Conservation (phyloP, 2,797 vertebrate genomes). For the Lutjanus argentimaculatus region DNA sequence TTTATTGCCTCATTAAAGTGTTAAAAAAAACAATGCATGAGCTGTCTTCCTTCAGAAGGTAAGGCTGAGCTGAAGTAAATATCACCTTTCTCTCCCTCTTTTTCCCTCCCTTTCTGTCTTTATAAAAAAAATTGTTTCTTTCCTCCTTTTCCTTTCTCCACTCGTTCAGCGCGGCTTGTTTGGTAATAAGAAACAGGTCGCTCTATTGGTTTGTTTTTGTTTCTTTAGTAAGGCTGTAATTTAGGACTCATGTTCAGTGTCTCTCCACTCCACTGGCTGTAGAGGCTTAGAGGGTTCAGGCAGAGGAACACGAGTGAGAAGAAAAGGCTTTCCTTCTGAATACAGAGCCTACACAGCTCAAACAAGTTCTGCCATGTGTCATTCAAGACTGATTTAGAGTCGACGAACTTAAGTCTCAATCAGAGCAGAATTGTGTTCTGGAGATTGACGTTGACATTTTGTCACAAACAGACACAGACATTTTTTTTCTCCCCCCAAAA, state of each 20-base stretch:
- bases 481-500: slow-evolving; percentile 32
- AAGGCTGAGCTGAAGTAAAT: slow-evolving; percentile 71
- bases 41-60: slow-evolving; percentile 81
- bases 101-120: slow-evolving; percentile 60
- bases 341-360: slow-evolving; percentile 58
- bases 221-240: slow-evolving; percentile 84
- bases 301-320: slow-evolving; percentile 73
- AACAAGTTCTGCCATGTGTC: slow-evolving; percentile 71
- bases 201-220: slow-evolving; percentile 85
- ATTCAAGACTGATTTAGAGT: slow-evolving; percentile 70
- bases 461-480: slow-evolving; percentile 65
- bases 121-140: slow-evolving; percentile 69
- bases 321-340: slow-evolving; percentile 73
- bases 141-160: slow-evolving; percentile 64
- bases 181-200: slow-evolving; percentile 85
- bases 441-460: slow-evolving; percentile 76
- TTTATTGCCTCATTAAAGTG: slow-evolving; percentile 88
- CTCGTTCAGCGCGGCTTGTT: slow-evolving; percentile 73
- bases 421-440: slow-evolving; percentile 64
- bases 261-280: slow-evolving; percentile 74
- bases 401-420: slow-evolving; percentile 69
- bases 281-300: slow-evolving; percentile 75
- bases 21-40: slow-evolving; percentile 83
- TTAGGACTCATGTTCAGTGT: slow-evolving; percentile 85
- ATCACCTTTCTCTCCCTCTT: slow-evolving; percentile 68